These are phyloP conservation scores for Pantherophis alleghaniensis DNA, from an alignment of 2,797 vertebrate genomes.

Conservation along the genomic window DNA sequence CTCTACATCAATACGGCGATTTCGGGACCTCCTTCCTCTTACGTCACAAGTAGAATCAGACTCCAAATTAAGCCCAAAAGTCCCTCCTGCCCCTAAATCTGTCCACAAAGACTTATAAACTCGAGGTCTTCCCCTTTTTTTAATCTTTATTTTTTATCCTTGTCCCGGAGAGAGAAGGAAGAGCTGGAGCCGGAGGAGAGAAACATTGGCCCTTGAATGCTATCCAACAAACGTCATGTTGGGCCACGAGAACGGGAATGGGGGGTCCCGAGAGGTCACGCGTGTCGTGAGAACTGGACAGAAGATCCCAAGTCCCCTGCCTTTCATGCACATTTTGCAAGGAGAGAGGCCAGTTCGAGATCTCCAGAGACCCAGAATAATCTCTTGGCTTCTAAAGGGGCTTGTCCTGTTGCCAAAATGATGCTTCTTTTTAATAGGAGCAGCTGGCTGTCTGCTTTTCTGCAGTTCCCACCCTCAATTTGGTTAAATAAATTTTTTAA, in stretches of 20 bases:
- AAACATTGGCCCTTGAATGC: background rate
- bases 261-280: background rate
- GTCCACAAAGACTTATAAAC: background rate
- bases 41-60: background rate
- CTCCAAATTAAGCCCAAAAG: background rate
- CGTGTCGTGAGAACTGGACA: background rate
- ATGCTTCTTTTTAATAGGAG: background rate
- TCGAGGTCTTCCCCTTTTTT: background rate
- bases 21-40: background rate
- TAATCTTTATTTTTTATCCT: background rate
- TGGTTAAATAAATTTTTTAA: background rate
- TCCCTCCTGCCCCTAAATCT: background rate
- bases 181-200: background rate
- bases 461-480: background rate
- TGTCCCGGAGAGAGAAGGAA: background rate
- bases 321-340: background rate
- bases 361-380: background rate
- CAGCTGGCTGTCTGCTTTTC: background rate
- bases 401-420: background rate
- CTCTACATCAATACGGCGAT: background rate
- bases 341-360: background rate
- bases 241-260: background rate
- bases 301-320: background rate
- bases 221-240: accelerated
- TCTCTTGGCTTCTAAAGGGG: background rate